These are phyloP conservation scores for Allobates femoralis DNA, from an alignment of 2,797 vertebrate genomes.

Conservation along the genomic window DNA sequence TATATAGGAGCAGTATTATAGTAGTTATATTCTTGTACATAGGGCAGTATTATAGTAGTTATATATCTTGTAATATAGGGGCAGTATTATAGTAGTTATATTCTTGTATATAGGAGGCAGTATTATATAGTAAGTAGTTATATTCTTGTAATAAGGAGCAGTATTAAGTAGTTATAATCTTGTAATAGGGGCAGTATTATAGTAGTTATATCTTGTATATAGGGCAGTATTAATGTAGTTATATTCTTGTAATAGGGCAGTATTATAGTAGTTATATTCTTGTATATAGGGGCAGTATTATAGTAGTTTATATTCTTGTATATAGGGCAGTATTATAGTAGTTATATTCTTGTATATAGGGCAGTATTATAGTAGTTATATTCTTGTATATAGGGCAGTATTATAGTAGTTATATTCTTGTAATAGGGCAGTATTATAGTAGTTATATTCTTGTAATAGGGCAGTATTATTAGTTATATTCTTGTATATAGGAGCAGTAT, in stretches of 20 bases:
- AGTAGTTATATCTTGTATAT: no score
- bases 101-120: not conserved
- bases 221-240: constrained; percentile 6
- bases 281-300: no score
- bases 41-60: constrained; percentile 13
- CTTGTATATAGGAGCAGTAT: constrained; percentile 5
- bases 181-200: not conserved
- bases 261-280: constrained; percentile 16
- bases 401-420: not conserved
- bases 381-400: not conserved
- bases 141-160: no score
- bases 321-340: no score
- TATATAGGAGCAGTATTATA: not conserved
- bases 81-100: constrained; percentile 12
- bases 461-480: no score
- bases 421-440: constrained; percentile 9
- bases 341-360: no score
- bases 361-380: no score
- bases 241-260: constrained; percentile 1
- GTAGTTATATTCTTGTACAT: not conserved
- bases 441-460: constrained; percentile 4
- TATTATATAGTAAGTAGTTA: not conserved
- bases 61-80: constrained; percentile 4
- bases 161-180: not conserved
- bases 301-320: not conserved